phyloP scores from a whole-genome alignment of 2,113 vertebrate genomes.

The Diadophis punctatus region DNA sequence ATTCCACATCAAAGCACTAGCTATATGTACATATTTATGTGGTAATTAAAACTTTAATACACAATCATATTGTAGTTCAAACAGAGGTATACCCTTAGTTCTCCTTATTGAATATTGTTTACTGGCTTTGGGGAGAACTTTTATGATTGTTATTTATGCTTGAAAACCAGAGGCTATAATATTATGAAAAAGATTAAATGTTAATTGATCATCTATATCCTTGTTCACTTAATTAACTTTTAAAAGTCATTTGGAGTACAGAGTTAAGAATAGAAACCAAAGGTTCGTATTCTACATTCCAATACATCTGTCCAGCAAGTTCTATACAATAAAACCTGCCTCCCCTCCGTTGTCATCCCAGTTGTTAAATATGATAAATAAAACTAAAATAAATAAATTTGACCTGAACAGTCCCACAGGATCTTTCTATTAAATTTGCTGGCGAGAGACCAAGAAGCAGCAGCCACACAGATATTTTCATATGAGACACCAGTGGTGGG shows the following conservation, averaged over 20 bases:
- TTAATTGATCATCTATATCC: not conserved
- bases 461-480: not conserved
- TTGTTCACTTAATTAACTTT: not conserved
- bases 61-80: not conserved
- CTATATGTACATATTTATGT: not conserved
- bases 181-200: not conserved
- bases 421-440: not conserved
- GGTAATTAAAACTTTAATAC: not conserved
- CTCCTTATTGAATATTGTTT: not conserved
- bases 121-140: not conserved
- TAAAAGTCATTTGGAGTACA: not conserved
- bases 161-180: not conserved
- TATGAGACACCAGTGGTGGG: too few species aligned
- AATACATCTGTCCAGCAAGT: not conserved
- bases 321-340: not conserved
- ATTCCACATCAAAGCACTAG: not conserved
- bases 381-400: not conserved
- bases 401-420: not conserved
- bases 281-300: not conserved
- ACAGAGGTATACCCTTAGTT: not conserved
- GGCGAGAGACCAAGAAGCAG: not conserved
- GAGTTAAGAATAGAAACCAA: not conserved
- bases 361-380: not conserved
- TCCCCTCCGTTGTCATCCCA: not conserved
- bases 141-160: not conserved